Evolutionary conservation across 2,888 invertebrate species (phyloP).

Genomic region (Hypomecis punctinalis): DNA sequence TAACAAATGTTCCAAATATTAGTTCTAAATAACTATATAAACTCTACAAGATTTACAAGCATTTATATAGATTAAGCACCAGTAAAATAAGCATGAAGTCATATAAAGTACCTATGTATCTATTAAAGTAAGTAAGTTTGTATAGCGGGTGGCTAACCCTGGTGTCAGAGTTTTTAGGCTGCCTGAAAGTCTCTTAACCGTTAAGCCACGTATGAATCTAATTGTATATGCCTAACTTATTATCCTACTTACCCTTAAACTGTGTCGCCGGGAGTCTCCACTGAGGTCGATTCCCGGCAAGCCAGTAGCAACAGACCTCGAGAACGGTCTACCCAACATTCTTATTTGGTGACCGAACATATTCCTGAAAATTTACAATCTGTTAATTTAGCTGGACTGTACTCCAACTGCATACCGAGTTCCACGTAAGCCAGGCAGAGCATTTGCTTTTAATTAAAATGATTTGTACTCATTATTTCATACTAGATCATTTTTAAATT

Average conservation of each 20-base stretch:
- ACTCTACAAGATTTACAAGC: no score
- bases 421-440: constrained; percentile 73
- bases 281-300: constrained; percentile 81
- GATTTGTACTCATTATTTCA: constrained; percentile 63
- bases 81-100: no score
- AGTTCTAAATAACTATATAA: no score
- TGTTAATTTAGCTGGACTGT: constrained; percentile 66
- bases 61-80: no score
- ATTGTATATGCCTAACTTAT: no score
- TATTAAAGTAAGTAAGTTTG: no score
- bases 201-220: no score
- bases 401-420: constrained; percentile 56
- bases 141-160: no score
- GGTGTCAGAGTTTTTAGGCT: no score
- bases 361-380: constrained; percentile 80
- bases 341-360: constrained; percentile 87
- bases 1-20: no score
- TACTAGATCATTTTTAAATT: constrained; percentile 51
- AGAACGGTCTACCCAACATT: constrained; percentile 87
- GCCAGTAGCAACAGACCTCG: constrained; percentile 86
- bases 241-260: constrained; percentile 85
- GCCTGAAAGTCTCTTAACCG: no score
- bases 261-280: constrained; percentile 83
- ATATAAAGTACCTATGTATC: no score
- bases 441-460: constrained; percentile 55